A percentile compares a stretch with the other conserved stretches of the same genome.
phyloP scores from a whole-genome alignment of 2,113 vertebrate genomes.

The Melanocharis versteri region DNA sequence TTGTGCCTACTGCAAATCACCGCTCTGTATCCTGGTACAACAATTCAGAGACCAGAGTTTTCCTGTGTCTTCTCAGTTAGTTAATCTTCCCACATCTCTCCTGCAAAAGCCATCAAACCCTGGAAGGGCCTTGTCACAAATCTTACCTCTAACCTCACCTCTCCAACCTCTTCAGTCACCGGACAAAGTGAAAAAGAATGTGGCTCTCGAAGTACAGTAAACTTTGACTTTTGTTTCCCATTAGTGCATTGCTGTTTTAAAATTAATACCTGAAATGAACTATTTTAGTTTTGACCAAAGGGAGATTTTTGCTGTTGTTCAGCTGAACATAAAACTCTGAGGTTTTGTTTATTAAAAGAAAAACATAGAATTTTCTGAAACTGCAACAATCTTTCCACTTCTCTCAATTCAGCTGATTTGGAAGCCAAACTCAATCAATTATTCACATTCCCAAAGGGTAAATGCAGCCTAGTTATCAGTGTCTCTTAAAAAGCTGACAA shows the following conservation, averaged over 20 bases:
- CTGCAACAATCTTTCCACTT: neutral
- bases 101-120: neutral
- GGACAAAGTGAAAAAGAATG: neutral
- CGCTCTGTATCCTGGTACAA: neutral
- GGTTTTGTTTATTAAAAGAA: neutral
- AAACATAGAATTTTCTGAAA: neutral
- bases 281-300: neutral
- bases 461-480: neutral
- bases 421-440: conserved; percentile 9
- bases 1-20: neutral
- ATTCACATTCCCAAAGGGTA: neutral
- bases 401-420: neutral
- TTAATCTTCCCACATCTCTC: neutral
- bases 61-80: neutral
- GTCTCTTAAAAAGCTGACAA: conserved; percentile 24
- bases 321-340: neutral
- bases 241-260: neutral
- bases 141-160: neutral
- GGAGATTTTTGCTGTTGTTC: neutral
- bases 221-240: neutral
- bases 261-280: neutral
- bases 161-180: neutral
- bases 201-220: neutral
- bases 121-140: neutral
- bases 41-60: neutral